Conservation (phyloP, 2,797 vertebrate genomes). For the Hylomyscus alleni region DNA sequence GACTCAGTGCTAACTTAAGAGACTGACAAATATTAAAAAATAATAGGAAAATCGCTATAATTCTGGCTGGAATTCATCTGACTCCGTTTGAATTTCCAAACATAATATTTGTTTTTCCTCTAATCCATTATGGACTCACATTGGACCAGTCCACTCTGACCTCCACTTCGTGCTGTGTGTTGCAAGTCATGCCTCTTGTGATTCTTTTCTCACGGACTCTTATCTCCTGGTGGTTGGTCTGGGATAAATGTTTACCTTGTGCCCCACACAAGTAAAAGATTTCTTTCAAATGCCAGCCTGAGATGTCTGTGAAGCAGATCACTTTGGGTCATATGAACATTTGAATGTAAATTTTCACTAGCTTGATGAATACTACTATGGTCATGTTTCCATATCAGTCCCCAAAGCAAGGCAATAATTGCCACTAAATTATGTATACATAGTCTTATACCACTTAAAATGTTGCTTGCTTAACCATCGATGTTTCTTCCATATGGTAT, state of each 20-base stretch:
- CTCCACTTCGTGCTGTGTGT: background rate
- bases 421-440: background rate
- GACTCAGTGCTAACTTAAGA: conserved; percentile 38
- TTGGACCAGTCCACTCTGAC: background rate
- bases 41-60: conserved; percentile 56
- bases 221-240: background rate
- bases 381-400: background rate
- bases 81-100: conserved; percentile 37
- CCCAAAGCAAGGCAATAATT: conserved; percentile 14
- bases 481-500: background rate
- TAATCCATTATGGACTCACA: background rate
- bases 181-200: background rate
- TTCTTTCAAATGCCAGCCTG: conserved; percentile 45
- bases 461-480: background rate
- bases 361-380: background rate
- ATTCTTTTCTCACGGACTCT: background rate
- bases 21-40: conserved; percentile 36
- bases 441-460: background rate
- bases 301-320: conserved; percentile 3
- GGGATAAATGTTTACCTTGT: background rate
- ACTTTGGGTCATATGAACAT: background rate
- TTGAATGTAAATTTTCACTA: conserved; percentile 17
- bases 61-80: conserved; percentile 26
- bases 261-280: background rate
- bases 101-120: conserved; percentile 54